Conservation (phyloP, 2,797 vertebrate species). For the Anguilla obscura region DNA sequence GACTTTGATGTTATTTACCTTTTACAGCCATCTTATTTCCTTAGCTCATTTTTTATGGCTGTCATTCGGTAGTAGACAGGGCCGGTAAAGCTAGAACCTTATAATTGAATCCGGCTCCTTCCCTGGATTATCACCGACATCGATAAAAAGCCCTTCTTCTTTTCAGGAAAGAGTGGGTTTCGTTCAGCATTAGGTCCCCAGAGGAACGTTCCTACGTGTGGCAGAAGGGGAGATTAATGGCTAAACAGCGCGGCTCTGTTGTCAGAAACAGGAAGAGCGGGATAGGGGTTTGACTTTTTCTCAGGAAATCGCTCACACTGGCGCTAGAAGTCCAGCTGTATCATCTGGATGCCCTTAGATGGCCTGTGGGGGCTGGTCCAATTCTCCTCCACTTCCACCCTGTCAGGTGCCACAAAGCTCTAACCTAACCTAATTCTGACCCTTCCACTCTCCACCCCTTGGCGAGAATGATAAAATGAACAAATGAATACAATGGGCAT, state of each 20-base stretch:
- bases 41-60: background rate
- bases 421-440: background rate
- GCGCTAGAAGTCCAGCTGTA: background rate
- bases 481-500: background rate
- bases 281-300: background rate
- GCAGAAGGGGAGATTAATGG: background rate
- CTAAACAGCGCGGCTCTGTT: background rate
- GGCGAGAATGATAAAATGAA: background rate
- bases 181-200: background rate
- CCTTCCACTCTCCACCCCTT: background rate
- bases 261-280: background rate
- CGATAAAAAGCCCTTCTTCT: background rate
- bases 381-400: background rate
- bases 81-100: background rate
- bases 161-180: background rate
- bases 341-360: background rate
- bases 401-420: background rate
- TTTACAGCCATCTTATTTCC: conserved; percentile 6
- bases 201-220: background rate
- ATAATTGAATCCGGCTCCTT: background rate
- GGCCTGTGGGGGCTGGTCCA: background rate
- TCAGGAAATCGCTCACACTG: background rate
- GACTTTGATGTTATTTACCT: conserved; percentile 4
- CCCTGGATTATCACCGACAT: background rate
- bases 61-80: background rate